phyloP scores from a whole-genome alignment of 2,113 vertebrate species.

The Microcebus murinus region DNA sequence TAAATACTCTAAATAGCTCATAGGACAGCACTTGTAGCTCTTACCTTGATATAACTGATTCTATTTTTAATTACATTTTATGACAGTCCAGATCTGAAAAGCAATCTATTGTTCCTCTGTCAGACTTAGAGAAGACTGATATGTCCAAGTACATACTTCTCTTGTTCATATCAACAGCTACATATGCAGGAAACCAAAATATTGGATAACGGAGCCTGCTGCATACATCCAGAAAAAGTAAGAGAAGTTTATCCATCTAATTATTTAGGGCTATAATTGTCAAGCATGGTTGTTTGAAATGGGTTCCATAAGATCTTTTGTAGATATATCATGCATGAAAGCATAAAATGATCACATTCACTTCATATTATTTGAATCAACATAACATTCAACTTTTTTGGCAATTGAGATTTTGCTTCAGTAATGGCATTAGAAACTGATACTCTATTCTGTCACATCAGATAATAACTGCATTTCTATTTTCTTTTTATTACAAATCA shows the following conservation, averaged over 20 bases:
- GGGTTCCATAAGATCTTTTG: not conserved
- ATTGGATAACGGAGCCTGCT: not conserved
- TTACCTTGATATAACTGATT: conserved; percentile 29
- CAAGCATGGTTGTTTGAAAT: not conserved
- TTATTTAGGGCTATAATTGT: not conserved
- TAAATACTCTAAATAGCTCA: conserved; percentile 46
- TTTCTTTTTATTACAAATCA: conserved; percentile 68
- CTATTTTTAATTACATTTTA: conserved; percentile 47
- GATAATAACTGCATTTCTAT: conserved; percentile 58
- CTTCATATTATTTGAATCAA: conserved; percentile 67
- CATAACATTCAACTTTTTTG: conserved; percentile 39
- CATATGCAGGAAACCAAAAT: not conserved
- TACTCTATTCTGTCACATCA: conserved; percentile 51
- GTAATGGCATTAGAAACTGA: conserved; percentile 13
- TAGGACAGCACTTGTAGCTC: not conserved
- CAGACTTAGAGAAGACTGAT: conserved; percentile 12
- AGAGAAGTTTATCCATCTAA: not conserved
- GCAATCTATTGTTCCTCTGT: conserved; percentile 9
- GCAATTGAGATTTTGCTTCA: conserved; percentile 69
- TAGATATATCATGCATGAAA: conserved; percentile 21
- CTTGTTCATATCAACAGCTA: not conserved
- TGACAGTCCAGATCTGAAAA: conserved; percentile 50
- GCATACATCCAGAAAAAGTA: not conserved
- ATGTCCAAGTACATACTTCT: not conserved
- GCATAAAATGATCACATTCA: conserved; percentile 57